These are phyloP conservation scores for mouse (Mus musculus) DNA, from an alignment of 2,113 vertebrate species.

Conservation along the genomic window GRCm39 chr3:84865501-84866000, in stretches of 20 bases:
- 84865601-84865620: constrained; percentile 34
- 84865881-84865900: constrained; percentile 97
- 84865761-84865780: constrained; percentile 40
- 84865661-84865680: constrained; percentile 11
- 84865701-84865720: constrained; percentile 31
- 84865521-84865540: constrained; percentile 43
- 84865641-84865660: constrained; percentile 72
- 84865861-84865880: constrained; percentile 97
- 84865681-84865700: constrained; percentile 23
- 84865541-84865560: constrained; percentile 30
- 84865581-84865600: neutral
- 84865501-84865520: neutral
- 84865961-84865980: constrained; percentile 46
- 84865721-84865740: neutral
- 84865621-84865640: constrained; percentile 39
- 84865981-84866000: constrained; percentile 22
- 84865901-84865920: constrained; percentile 97
- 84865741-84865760: constrained; percentile 35
- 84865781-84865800: neutral
- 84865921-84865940: constrained; percentile 99
- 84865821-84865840: constrained; percentile 97
- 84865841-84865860: constrained; percentile 98
- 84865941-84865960: constrained; percentile 97
- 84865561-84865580: neutral
- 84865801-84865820: constrained; percentile 92